These are phyloP conservation scores for Uloborus diversus DNA, from an alignment of 1,140 invertebrate genomes.

Conservation along the genomic window DNA sequence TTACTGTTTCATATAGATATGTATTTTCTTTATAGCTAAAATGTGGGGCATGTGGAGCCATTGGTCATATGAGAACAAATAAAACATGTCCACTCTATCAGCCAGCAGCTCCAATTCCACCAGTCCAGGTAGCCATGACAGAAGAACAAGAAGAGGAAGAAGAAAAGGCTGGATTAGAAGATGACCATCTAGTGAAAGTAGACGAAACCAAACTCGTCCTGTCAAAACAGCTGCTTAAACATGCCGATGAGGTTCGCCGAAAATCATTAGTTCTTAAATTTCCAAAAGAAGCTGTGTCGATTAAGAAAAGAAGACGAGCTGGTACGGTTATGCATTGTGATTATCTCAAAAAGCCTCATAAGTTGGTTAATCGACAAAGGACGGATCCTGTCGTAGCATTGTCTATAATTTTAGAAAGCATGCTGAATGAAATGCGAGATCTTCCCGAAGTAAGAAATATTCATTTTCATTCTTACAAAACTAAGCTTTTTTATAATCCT, in stretches of 20 bases:
- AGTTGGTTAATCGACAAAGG: constrained; percentile 89
- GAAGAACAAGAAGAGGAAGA: constrained; percentile 85
- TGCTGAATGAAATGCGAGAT: constrained; percentile 92
- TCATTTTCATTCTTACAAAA: no score
- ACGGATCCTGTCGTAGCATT: constrained; percentile 97
- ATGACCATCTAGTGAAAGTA: constrained; percentile 87
- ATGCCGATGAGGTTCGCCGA: constrained; percentile 82
- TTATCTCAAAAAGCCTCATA: constrained; percentile 84
- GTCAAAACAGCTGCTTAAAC: constrained; percentile 68
- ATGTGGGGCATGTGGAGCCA: constrained; percentile 92
- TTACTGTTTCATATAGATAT: no score
- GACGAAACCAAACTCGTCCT: constrained; percentile 74
- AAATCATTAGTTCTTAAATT: constrained; percentile 84
- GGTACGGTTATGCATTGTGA: constrained; percentile 82
- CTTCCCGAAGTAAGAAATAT: constrained; percentile 79
- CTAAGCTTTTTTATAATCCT: no score
- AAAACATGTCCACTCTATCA: constrained; percentile 95
- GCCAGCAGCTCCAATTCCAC: constrained; percentile 69
- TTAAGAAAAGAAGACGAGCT: constrained; percentile 73
- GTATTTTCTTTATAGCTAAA: constrained; percentile 70
- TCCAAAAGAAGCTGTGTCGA: constrained; percentile 77
- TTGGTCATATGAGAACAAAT: constrained; percentile 89
- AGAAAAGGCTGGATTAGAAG: constrained; percentile 76
- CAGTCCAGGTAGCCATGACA: constrained; percentile 79
- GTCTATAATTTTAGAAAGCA: constrained; percentile 89